Base-by-base conservation (phyloP, 2,888 invertebrate genomes). In the Heliconius erato region DNA sequence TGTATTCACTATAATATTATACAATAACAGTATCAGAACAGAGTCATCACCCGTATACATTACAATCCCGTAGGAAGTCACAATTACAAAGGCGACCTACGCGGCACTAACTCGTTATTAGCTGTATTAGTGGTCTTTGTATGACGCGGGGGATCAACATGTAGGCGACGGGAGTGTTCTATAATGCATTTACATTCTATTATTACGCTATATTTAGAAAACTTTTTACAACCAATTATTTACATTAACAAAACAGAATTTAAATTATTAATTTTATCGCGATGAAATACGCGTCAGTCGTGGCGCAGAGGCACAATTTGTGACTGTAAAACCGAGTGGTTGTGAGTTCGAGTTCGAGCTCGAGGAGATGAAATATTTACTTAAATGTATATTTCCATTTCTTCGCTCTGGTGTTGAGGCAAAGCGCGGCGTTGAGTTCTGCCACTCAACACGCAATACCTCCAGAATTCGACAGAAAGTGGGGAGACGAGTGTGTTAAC, bases 1-100 rank as follows among this genome's bases (percentile, higher is more conserved):
- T 59, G 7, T 23, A 23, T 59, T 59, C 16, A 59, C 19, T 59
- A 59, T 59, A n/a, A n/a, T n/a, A n/a, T n/a, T 23, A 35, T 69
- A 71, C 5, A 35, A 71, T n/a, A 69, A 69, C 3, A 71, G 5
- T 71, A 71, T 12, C 69, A 71, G 40, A 77, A 77, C 40, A 77
- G 63, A 65, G 77, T 44, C 28, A 32, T 78, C 40, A 44, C 14
- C 44, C 23, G 28, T 26, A 26, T 26, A 72, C 71, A 71, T 44
- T 49, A 67, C 14, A 65, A 78, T 78, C 78, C 44, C 44, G 72
- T 74, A 80, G 80, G 80, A 79, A 79, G 79, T 28, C 23, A 72
- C 72, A 74, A 80, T 80, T 74, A 76, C 59, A 49, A 65, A 65
- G 71, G 35, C 79, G 54, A 40, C 80, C 80, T 80, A 80, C 80